phyloP scores from a whole-genome alignment of 2,113 vertebrate genomes.

The Pteropus alecto region DNA sequence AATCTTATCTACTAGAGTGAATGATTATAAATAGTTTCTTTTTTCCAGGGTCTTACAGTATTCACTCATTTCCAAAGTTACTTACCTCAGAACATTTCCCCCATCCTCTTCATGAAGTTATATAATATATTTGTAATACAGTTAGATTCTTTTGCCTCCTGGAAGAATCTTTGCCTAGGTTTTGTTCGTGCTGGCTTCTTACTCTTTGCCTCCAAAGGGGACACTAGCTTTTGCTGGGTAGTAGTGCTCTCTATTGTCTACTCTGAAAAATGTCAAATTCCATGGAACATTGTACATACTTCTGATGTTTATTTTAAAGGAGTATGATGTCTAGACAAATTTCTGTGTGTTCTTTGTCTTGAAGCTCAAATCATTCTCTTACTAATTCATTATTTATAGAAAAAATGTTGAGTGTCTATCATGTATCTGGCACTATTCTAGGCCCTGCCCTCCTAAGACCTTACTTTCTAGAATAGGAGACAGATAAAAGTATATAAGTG shows the following conservation, averaged over 20 bases:
- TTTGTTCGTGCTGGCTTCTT: neutral
- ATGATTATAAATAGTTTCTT: no score
- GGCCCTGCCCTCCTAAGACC: neutral
- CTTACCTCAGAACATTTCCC: neutral
- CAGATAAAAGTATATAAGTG: neutral
- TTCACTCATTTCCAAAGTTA: neutral
- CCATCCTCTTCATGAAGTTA: neutral
- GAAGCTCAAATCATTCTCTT: neutral
- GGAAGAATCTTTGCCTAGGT: neutral
- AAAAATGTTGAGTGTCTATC: neutral
- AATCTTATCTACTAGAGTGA: no score
- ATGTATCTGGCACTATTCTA: neutral
- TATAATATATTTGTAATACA: neutral
- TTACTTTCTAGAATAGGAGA: neutral
- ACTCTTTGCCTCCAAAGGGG: neutral
- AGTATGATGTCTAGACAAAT: neutral
- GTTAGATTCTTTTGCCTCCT: neutral
- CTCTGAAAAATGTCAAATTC: neutral
- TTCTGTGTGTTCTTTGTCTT: neutral
- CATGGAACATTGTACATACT: neutral
- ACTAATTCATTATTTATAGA: neutral
- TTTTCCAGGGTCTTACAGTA: neutral
- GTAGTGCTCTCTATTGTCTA: neutral
- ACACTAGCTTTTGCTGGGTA: neutral
- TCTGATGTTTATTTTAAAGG: neutral